Percentiles rank a stretch among this genome's conserved stretches.
phyloP scores from a whole-genome alignment of 2,797 vertebrate species.

The Peromyscus melanophrys region DNA sequence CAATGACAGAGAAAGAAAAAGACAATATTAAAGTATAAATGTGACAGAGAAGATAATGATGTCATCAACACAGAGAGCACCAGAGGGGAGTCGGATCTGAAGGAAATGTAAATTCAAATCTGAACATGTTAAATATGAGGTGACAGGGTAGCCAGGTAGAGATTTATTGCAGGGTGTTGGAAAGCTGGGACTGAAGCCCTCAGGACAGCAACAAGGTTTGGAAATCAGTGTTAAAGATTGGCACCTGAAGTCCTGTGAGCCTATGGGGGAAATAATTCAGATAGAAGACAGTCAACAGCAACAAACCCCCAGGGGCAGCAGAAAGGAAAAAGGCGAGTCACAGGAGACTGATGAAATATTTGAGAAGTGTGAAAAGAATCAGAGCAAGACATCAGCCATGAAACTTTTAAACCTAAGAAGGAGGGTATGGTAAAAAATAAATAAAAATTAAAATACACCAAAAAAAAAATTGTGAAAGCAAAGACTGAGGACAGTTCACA shows the following conservation, averaged over 20 bases:
- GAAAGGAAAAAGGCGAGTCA: neutral
- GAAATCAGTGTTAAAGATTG: conserved; percentile 19
- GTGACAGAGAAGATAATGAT: conserved; percentile 14
- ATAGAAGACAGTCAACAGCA: neutral
- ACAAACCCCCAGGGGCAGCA: neutral
- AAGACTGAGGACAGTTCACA: neutral
- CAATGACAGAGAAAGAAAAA: conserved; percentile 34
- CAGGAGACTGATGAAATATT: neutral
- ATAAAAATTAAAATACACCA: neutral
- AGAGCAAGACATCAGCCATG: conserved; percentile 12
- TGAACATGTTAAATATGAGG: conserved; percentile 18
- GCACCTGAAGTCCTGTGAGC: neutral
- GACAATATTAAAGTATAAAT: conserved; percentile 25
- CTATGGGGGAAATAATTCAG: neutral
- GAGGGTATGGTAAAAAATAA: neutral
- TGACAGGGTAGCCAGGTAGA: neutral
- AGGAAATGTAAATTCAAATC: conserved; percentile 14
- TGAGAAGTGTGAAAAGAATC: neutral
- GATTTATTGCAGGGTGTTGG: neutral
- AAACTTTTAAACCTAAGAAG: neutral
- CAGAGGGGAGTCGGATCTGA: neutral
- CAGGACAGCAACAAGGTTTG: neutral
- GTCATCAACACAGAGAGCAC: conserved; percentile 22
- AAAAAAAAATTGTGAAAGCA: neutral
- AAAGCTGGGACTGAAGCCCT: neutral